Conservation (phyloP, 2,888 invertebrate genomes). For the Drosophila helvetica region DNA sequence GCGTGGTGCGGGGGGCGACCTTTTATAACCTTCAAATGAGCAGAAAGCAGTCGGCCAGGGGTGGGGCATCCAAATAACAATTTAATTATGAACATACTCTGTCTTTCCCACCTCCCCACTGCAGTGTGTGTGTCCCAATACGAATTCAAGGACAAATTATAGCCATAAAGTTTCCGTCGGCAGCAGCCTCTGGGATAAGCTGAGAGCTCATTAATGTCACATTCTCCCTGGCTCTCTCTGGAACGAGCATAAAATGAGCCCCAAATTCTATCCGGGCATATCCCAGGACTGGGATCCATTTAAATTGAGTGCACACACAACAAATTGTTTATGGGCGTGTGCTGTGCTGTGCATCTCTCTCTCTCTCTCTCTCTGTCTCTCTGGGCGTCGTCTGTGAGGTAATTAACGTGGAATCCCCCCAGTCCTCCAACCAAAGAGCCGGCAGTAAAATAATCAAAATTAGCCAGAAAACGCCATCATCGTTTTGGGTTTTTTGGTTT, state of each 20-base stretch:
- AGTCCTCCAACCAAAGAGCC: slow-evolving; percentile 35
- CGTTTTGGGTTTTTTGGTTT: slow-evolving; percentile 43
- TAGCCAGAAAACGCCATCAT: slow-evolving; percentile 62
- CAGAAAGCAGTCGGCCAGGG: slow-evolving; percentile 48
- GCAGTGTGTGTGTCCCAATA: slow-evolving; percentile 18
- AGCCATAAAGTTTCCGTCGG: slow-evolving; percentile 60
- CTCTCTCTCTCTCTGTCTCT: slow-evolving; percentile 13
- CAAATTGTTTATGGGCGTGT: slow-evolving; percentile 31
- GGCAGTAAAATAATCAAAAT: slow-evolving; percentile 76
- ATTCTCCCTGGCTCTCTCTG: slow-evolving; percentile 62
- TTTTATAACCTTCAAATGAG: slow-evolving; percentile 73
- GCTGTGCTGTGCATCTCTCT: slow-evolving; percentile 17
- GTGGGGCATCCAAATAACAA: slow-evolving; percentile 59
- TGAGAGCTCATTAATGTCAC: slow-evolving; percentile 78
- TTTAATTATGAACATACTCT: slow-evolving; percentile 69
- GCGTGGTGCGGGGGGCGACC: slow-evolving; percentile 44
- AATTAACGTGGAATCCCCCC: slow-evolving; percentile 65
- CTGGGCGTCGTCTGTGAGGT: slow-evolving; percentile 45
- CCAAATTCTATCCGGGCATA: slow-evolving; percentile 69
- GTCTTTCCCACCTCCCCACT: background rate
- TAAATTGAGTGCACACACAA: slow-evolving; percentile 65
- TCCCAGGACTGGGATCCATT: slow-evolving; percentile 46
- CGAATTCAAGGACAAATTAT: slow-evolving; percentile 75
- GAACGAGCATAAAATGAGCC: slow-evolving; percentile 67
- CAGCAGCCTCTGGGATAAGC: slow-evolving; percentile 72